Percentiles rank a stretch among this genome's conserved stretches.
phyloP scores from a whole-genome alignment of 2,888 invertebrate genomes.

The Seladonia tumulorum region DNA sequence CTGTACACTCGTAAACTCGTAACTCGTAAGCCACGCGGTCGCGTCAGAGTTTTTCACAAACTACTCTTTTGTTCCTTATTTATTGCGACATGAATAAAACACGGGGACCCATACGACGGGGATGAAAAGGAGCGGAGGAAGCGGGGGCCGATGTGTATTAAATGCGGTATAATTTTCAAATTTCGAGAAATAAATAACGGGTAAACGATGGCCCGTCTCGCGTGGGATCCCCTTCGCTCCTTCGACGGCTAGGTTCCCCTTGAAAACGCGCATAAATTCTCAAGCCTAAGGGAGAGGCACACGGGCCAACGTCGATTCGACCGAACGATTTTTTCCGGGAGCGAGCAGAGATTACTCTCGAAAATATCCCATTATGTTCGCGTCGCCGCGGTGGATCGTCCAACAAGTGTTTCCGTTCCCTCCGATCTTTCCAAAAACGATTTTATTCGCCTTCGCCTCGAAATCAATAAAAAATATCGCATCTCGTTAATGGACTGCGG shows the following conservation, averaged over 20 bases:
- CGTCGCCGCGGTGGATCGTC: conserved; percentile 44
- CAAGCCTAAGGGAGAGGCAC: conserved; percentile 56
- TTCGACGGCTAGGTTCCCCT: conserved; percentile 54
- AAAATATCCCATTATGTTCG: conserved; percentile 66
- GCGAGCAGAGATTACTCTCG: conserved; percentile 56
- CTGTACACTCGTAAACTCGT: neutral
- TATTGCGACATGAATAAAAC: conserved; percentile 83
- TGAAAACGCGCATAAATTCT: conserved; percentile 77
- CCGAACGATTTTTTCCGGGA: conserved; percentile 64
- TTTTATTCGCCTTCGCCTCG: neutral
- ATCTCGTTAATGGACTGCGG: too few species aligned
- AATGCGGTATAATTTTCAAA: conserved; percentile 84
- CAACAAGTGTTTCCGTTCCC: conserved; percentile 55
- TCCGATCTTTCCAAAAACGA: neutral
- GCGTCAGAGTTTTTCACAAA: conserved; percentile 71
- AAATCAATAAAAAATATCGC: neutral
- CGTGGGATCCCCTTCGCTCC: conserved; percentile 59
- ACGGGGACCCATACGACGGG: conserved; percentile 64
- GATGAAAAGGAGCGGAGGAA: conserved; percentile 16
- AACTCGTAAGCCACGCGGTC: conserved; percentile 5
- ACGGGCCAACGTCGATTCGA: conserved; percentile 57
- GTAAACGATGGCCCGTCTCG: conserved; percentile 81
- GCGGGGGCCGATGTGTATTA: conserved; percentile 71
- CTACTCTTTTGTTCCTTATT: conserved; percentile 79
- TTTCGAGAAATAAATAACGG: conserved; percentile 83